These are phyloP conservation scores for Apteryx mantelli DNA, from an alignment of 2,113 vertebrate genomes.

Conservation along the genomic window DNA sequence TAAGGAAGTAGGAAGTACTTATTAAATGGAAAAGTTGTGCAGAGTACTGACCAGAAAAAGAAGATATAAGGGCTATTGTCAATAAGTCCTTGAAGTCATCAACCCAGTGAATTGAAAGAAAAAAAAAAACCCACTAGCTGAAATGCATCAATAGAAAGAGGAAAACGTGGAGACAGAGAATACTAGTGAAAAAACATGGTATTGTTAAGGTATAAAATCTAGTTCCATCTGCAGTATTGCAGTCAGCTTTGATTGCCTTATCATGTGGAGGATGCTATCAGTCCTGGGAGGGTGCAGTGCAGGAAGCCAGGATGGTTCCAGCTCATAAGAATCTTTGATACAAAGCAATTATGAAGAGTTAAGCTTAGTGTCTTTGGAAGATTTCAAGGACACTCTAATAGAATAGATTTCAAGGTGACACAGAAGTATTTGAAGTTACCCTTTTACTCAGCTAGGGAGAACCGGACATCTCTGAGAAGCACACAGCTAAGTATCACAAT, in stretches of 20 bases:
- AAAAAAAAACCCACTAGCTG: not conserved
- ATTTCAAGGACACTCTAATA: slow-evolving; percentile 1
- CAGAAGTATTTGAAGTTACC: slow-evolving; percentile 59
- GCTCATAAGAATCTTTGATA: slow-evolving; percentile 21
- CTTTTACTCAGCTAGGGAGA: slow-evolving; percentile 42
- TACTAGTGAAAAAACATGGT: slow-evolving; percentile 8
- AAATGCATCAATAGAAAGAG: slow-evolving; percentile 20
- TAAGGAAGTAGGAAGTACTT: slow-evolving; percentile 54
- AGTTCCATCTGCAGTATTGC: not conserved
- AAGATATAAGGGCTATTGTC: slow-evolving; percentile 47
- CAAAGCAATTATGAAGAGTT: slow-evolving; percentile 16
- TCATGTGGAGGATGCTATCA: not conserved
- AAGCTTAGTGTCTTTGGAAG: slow-evolving; percentile 50
- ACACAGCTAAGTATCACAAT: not conserved
- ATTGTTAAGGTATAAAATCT: slow-evolving; percentile 16
- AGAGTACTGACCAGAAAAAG: slow-evolving; percentile 51
- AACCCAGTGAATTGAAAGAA: not conserved
- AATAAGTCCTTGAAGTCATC: slow-evolving; percentile 53
- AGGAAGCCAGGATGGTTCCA: not conserved
- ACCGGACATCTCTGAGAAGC: not conserved
- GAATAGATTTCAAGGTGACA: slow-evolving; percentile 46
- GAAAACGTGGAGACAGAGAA: slow-evolving; percentile 26
- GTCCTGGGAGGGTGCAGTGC: not conserved
- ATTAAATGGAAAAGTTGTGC: slow-evolving; percentile 58
- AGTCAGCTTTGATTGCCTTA: slow-evolving; percentile 25